Conservation (phyloP, 1,140 invertebrate genomes). For the Lasaia peninsularis region DNA sequence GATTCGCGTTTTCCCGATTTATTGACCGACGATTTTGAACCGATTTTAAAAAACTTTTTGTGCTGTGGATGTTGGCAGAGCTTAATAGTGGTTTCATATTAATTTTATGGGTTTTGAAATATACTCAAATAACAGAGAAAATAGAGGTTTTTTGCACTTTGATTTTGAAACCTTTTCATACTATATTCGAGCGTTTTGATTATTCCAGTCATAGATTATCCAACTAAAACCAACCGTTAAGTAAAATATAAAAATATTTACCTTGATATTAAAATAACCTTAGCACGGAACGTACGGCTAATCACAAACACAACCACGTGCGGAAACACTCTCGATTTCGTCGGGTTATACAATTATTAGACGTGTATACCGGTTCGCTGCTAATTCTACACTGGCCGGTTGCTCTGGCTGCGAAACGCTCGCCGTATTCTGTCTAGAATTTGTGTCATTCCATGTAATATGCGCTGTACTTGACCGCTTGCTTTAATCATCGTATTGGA, state of each 20-base stretch:
- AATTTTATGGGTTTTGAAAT: too few relatives aligned
- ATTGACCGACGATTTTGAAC: too few relatives aligned
- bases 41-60: too few relatives aligned
- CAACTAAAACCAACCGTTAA: neutral
- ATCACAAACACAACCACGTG: constrained; percentile 7
- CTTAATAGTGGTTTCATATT: too few relatives aligned
- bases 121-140: too few relatives aligned
- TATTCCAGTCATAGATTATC: too few relatives aligned
- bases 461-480: constrained; percentile 41
- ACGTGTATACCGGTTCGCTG: constrained; percentile 37
- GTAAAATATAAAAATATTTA: constrained; percentile 14
- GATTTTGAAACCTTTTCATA: too few relatives aligned
- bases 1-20: too few relatives aligned
- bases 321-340: constrained; percentile 4
- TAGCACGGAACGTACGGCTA: neutral
- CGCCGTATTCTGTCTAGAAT: constrained; percentile 37
- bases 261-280: constrained; percentile 16
- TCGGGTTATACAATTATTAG: constrained; percentile 14
- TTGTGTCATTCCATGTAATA: constrained; percentile 46
- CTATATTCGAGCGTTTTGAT: too few relatives aligned
- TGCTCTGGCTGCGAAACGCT: constrained; percentile 20
- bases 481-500: constrained; percentile 14
- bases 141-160: too few relatives aligned
- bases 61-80: too few relatives aligned
- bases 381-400: constrained; percentile 28